These are phyloP conservation scores for Diaphora mendica DNA, from an alignment of 2,888 invertebrate genomes.

Conservation along the genomic window DNA sequence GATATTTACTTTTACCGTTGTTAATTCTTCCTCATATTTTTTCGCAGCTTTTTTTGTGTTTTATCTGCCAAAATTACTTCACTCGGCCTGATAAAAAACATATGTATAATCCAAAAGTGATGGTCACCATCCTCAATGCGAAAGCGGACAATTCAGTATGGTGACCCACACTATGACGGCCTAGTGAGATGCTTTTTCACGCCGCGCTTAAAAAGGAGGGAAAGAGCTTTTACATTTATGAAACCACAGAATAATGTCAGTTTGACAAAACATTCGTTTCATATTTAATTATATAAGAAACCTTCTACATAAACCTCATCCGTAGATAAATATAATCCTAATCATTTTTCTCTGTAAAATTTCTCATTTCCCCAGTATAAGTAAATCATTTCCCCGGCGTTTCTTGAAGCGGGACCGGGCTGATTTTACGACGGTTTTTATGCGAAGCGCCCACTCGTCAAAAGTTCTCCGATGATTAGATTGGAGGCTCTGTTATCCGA, in stretches of 20 bases:
- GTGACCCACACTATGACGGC: no score
- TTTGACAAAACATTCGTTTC: not conserved
- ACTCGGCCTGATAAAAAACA: no score
- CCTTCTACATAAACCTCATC: not conserved
- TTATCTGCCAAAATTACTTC: no score
- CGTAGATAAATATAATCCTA: conserved; percentile 25
- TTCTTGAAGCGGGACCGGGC: conserved; percentile 36
- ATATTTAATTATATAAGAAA: not conserved
- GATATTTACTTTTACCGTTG: no score
- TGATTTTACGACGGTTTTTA: conserved; percentile 53
- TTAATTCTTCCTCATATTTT: not conserved
- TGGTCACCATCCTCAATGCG: no score
- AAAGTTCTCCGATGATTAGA: conserved; percentile 46
- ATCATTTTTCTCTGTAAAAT: conserved; percentile 48
- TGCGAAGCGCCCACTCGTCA: conserved; percentile 42
- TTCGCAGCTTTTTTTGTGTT: not conserved
- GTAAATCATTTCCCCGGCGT: conserved; percentile 50
- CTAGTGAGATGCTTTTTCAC: no score
- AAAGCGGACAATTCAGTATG: no score
- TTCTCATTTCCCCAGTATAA: conserved; percentile 51
- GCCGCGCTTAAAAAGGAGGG: no score
- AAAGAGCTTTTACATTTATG: no score
- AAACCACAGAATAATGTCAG: not conserved
- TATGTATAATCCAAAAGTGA: no score
- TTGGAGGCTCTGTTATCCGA: conserved; percentile 18